These are phyloP conservation scores for Chaetorhynchus papuensis DNA, from an alignment of 2,113 vertebrate genomes.

Conservation along the genomic window DNA sequence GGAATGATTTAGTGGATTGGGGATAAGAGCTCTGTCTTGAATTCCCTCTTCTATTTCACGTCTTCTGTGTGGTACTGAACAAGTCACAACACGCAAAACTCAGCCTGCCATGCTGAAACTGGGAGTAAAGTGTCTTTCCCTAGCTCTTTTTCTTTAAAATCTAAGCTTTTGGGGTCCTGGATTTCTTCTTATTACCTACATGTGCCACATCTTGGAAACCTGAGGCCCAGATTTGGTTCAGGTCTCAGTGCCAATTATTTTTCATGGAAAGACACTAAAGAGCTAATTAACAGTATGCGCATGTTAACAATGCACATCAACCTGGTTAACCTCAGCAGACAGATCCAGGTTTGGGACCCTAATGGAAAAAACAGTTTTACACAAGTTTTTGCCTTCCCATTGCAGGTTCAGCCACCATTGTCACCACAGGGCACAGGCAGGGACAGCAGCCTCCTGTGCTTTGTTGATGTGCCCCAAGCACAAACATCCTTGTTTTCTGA, in stretches of 20 bases:
- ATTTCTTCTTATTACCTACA: background rate
- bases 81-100: constrained; percentile 24
- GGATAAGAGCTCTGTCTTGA: constrained; percentile 27
- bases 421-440: background rate
- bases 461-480: background rate
- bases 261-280: background rate
- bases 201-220: background rate
- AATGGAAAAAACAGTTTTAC: background rate
- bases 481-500: background rate
- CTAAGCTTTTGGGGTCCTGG: background rate
- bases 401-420: background rate
- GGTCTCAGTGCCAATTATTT: background rate
- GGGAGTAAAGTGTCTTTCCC: background rate
- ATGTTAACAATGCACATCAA: background rate
- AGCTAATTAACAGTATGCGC: background rate
- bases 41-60: background rate
- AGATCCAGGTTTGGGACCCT: background rate
- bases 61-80: background rate
- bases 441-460: background rate
- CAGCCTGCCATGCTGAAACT: constrained; percentile 3
- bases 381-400: background rate
- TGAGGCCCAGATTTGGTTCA: background rate
- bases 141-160: background rate
- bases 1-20: constrained; percentile 42
- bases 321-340: background rate